Base-by-base conservation (phyloP, 2,113 vertebrate species). In the Diadophis punctatus region DNA sequence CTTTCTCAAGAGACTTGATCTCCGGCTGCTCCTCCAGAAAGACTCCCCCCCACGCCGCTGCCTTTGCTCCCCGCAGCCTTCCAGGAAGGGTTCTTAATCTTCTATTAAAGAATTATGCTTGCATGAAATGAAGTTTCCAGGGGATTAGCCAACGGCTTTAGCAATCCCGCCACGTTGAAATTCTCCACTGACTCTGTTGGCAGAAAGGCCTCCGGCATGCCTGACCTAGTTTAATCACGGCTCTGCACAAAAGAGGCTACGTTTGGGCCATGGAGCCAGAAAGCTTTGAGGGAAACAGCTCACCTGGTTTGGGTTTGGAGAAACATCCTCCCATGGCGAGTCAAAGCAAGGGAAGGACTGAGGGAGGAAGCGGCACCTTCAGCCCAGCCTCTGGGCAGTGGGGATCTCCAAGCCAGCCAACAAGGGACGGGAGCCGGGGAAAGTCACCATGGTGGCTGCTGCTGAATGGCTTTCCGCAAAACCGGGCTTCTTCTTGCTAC, bases 291-390 rank as follows among this genome's bases (percentile, higher is more conserved):
- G 85, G 90, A 52, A 87, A 68, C 3, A 49, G 90, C 98, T 90
- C 97, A 99, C 99, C 99, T 99, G 99, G 98, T 96, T 99, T 99
- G 96, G 99, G 98, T 97, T 99, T 99, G 97, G 99, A 99, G 98
- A 99, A 99, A 97, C 99, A 99, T 98, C 99, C 98, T 97, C 99
- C 99, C 99, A 99, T 99, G 98, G 95, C 97, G 97, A 94, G 96
- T 96, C 95, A 94, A 46, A 93, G 95, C 94, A 92, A 25, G 27
- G 63, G 18, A 52, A 4, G 34, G 56, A 60, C 25, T 0, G 53
- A 56, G 53, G 23, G 60, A 90, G 60, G 55, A 58, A n/a, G 87
- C 8, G 6, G 56, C 53, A 5, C 18, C 88, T 49, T 89, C 87
- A 92, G 63, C 74, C 51, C 51, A n/a, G 7, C 22, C 0, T 87